phyloP scores from a whole-genome alignment of 1,140 invertebrate species.

The Galleria mellonella region DNA sequence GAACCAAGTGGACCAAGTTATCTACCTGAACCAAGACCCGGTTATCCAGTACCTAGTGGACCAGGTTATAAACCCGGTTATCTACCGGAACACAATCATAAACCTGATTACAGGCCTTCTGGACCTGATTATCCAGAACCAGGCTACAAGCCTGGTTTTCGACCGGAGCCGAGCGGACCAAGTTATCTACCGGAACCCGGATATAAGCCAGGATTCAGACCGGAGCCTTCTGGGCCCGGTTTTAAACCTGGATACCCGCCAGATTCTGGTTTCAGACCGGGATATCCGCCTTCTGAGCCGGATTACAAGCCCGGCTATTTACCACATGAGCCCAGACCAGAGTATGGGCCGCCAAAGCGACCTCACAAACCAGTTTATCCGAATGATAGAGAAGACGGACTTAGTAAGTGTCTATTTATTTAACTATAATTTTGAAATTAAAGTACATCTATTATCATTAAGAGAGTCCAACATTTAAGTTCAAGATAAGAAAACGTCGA shows the following conservation, averaged over 20 bases:
- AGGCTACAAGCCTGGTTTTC: slow-evolving; percentile 1
- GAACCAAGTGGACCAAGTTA: slow-evolving; percentile 13
- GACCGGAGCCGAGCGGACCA: no score
- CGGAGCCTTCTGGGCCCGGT: no score
- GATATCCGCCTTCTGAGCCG: slow-evolving; percentile 4
- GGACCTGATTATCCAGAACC: background rate
- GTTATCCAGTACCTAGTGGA: slow-evolving; percentile 8
- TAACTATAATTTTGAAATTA: background rate
- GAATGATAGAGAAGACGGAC: slow-evolving; percentile 25
- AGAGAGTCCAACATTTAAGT: no score
- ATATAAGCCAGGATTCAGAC: no score
- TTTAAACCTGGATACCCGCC: no score
- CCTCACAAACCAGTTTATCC: slow-evolving; percentile 22
- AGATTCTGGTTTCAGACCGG: slow-evolving; percentile 12
- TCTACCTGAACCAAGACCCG: slow-evolving; percentile 10
- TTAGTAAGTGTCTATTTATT: slow-evolving; percentile 28
- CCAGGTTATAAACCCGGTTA: slow-evolving; percentile 12
- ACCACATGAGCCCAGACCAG: slow-evolving; percentile 14
- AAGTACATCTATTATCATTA: no score
- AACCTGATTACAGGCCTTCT: slow-evolving; percentile 17
- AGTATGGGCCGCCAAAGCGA: slow-evolving; percentile 1
- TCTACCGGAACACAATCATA: background rate
- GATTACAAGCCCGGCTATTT: slow-evolving; percentile 14
- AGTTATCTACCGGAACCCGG: background rate
- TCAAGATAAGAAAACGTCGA: no score